Conservation (phyloP, 2,113 vertebrate genomes). For the Calonectris borealis region DNA sequence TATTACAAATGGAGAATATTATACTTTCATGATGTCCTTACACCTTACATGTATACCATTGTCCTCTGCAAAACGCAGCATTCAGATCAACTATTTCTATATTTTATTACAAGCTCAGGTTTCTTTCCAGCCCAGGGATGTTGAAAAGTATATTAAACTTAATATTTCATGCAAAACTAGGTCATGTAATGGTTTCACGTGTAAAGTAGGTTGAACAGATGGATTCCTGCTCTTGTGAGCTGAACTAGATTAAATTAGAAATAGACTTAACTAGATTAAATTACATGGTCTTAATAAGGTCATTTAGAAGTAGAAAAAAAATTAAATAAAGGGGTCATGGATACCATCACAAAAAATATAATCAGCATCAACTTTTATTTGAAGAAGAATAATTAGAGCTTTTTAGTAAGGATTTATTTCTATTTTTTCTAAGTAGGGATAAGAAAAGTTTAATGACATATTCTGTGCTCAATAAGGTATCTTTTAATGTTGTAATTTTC, state of each 20-base stretch:
- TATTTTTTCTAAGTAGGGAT: not conserved
- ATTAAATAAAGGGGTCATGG: not conserved
- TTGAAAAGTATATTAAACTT: not conserved
- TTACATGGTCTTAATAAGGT: not conserved
- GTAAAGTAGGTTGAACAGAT: constrained; percentile 39
- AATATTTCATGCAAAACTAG: not conserved
- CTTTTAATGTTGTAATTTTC: not conserved
- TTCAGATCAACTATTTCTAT: not conserved
- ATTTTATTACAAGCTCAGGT: not conserved
- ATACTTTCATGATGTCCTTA: not conserved
- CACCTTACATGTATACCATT: not conserved
- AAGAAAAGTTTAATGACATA: not conserved
- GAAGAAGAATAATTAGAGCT: not conserved
- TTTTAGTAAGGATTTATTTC: not conserved
- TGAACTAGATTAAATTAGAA: constrained; percentile 12
- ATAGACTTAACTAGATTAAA: not conserved
- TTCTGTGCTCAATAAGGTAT: accelerated
- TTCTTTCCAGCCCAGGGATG: not conserved
- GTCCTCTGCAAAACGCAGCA: accelerated
- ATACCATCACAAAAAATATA: not conserved
- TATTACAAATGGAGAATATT: not conserved
- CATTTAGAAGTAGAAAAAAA: not conserved
- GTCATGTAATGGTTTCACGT: not conserved
- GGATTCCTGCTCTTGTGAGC: not conserved
- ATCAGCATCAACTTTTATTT: not conserved